phyloP scores from a whole-genome alignment of 1,140 invertebrate genomes.

The Aplysia californica region DNA sequence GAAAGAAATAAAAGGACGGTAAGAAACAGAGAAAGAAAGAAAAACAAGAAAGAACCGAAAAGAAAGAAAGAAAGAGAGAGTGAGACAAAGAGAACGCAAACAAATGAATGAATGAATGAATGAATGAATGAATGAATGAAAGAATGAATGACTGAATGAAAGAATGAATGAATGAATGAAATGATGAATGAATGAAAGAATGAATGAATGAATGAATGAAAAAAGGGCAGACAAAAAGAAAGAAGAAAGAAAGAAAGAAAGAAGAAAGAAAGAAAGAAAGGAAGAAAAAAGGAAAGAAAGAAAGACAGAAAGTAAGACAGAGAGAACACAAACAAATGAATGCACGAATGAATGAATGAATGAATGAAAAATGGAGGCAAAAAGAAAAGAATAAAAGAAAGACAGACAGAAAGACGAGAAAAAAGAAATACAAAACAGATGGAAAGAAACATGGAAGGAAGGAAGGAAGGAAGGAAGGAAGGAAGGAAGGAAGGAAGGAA shows the following conservation, averaged over 20 bases:
- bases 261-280: background rate
- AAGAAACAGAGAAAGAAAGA: no score
- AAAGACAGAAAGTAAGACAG: background rate
- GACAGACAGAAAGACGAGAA: background rate
- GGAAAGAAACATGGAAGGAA: conserved; percentile 10
- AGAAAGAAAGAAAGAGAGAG: background rate
- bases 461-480: conserved; percentile 24
- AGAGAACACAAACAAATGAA: no score
- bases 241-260: background rate
- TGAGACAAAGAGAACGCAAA: background rate
- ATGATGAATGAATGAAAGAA: no score
- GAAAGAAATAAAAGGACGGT: no score
- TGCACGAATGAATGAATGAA: no score
- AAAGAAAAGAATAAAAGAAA: no score
- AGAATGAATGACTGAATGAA: no score
- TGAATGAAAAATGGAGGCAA: background rate
- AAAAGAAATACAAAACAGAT: background rate
- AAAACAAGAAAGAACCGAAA: no score
- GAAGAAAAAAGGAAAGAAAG: background rate
- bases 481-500: conserved; percentile 27
- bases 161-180: no score
- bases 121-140: background rate
- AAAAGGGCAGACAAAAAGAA: no score
- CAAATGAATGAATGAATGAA: background rate
- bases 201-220: no score